Percentiles rank a stretch among this genome's conserved stretches.
Conservation (phyloP, 2,888 invertebrate species). For the Micoletzkya japonica region DNA sequence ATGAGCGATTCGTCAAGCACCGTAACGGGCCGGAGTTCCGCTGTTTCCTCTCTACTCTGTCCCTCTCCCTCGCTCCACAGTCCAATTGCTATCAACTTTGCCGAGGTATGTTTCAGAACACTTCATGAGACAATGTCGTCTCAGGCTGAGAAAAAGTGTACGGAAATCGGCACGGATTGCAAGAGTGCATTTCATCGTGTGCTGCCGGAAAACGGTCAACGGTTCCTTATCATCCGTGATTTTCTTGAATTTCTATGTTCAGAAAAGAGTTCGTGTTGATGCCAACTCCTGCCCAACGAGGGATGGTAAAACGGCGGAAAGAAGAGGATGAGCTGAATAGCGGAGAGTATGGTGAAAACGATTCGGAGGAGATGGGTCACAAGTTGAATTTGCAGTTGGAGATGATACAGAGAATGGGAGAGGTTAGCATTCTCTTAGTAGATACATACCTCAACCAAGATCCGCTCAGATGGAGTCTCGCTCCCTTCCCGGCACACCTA, state of each 20-base stretch:
- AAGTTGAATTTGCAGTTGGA: constrained; percentile 1
- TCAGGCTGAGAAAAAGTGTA: neutral
- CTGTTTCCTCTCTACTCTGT: constrained; percentile 3
- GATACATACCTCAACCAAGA: too few species aligned
- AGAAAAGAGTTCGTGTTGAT: constrained; percentile 76
- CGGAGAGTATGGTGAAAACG: too few species aligned
- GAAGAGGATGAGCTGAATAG: too few species aligned
- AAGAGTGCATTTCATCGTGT: neutral
- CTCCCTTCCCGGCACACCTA: constrained; percentile 6
- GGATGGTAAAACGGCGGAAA: constrained; percentile 65
- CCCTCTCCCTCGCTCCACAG: constrained; percentile 12
- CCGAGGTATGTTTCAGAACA: neutral
- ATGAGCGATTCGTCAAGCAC: constrained; percentile 6
- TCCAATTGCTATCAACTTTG: neutral
- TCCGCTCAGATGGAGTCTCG: neutral
- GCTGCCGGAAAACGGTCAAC: too few species aligned
- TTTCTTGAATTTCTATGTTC: neutral
- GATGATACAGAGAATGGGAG: neutral
- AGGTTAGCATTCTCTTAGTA: neutral
- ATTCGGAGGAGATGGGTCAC: neutral
- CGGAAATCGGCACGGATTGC: neutral
- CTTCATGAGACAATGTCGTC: neutral
- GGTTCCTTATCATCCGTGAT: too few species aligned
- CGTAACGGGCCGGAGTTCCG: neutral
- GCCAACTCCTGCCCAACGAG: constrained; percentile 90